Base-by-base conservation (phyloP, 2,888 invertebrate genomes). In the Eledona agricola region DNA sequence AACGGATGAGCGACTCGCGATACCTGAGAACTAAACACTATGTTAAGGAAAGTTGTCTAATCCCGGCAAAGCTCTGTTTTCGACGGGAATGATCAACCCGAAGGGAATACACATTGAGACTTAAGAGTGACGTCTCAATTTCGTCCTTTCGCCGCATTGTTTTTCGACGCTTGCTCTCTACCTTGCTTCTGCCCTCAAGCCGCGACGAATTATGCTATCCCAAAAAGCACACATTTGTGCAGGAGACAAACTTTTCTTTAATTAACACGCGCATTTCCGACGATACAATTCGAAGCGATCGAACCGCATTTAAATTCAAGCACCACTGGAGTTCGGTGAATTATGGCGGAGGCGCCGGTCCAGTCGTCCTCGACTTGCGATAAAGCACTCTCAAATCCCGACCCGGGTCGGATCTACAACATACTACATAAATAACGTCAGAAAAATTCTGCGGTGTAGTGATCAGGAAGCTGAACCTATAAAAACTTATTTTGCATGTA, bases 81-180 rank as follows among this genome's bases (percentile, higher is more conserved):
- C 20, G 47, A 47, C 37, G 37, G 47, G 37, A 37, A 47, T 37
- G 31, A 47, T 47, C 47, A 47, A 47, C 47, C 26, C 37, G 13
- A 37, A 46, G 47, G 23, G 37, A 47, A 29, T 37, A 47, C 11
- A 28, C 37, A 45, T 37, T 34, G 47, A 37, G 47, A 37, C 47
- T 47, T 35, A 35, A 35, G 47, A 47, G 29, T 47, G 52, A 58
- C 56, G 56, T 57, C 58, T 58, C 58, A 58, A 58, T 58, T 53
- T 58, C 56, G 46, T 35, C 47, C 32, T 47, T 52, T 57, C 56
- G 38, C 58, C 53, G 53, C 58, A 54, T 57, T 58, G 58, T 58
- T 58, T 58, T 58, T 58, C 56, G 51, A 53, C 51, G 34, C 35
- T 58, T 47, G 49, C 55, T 37, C 38, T 26, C 46, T 38, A 43